Percentiles rank a stretch among this genome's conserved stretches.
These are phyloP conservation scores for Xestobium rufovillosum DNA, from an alignment of 2,888 invertebrate species.

Conservation along the genomic window DNA sequence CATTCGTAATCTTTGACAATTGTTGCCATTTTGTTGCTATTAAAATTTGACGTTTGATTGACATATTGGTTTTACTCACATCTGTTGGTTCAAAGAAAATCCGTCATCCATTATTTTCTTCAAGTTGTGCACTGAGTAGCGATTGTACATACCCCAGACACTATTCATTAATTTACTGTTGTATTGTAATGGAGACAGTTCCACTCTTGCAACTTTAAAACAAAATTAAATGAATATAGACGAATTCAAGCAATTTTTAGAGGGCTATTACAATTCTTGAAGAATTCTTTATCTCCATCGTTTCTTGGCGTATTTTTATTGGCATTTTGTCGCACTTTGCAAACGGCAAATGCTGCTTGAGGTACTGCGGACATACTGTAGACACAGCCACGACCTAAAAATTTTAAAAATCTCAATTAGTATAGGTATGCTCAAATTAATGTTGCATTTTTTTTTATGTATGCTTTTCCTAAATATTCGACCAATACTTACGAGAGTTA, in stretches of 20 bases:
- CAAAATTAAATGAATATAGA: slow-evolving; percentile 5
- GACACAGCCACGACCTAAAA: slow-evolving; percentile 21
- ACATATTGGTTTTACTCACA: too few relatives aligned
- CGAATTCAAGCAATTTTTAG: too few relatives aligned
- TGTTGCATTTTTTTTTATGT: too few relatives aligned
- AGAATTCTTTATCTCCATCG: slow-evolving; percentile 41
- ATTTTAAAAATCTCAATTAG: background rate
- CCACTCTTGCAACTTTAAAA: slow-evolving; percentile 48
- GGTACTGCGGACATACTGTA: slow-evolving; percentile 64
- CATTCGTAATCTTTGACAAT: too few relatives aligned
- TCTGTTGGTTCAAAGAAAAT: background rate
- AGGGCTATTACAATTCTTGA: too few relatives aligned
- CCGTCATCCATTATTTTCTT: slow-evolving; percentile 66
- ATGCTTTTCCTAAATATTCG: too few relatives aligned
- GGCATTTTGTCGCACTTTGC: slow-evolving; percentile 59
- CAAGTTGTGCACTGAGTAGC: slow-evolving; percentile 81
- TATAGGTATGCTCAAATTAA: too few relatives aligned
- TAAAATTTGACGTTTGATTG: too few relatives aligned
- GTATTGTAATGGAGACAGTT: slow-evolving; percentile 66
- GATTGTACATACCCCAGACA: slow-evolving; percentile 86
- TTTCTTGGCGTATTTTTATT: slow-evolving; percentile 51
- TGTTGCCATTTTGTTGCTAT: too few relatives aligned
- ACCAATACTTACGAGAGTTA: too few relatives aligned
- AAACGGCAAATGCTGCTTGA: slow-evolving; percentile 66
- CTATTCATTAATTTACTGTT: slow-evolving; percentile 85